A percentile compares a stretch with the other conserved stretches of the same genome.
Evolutionary conservation across 2,888 invertebrate species (phyloP).

Genomic region (Anaspis maculata): DNA sequence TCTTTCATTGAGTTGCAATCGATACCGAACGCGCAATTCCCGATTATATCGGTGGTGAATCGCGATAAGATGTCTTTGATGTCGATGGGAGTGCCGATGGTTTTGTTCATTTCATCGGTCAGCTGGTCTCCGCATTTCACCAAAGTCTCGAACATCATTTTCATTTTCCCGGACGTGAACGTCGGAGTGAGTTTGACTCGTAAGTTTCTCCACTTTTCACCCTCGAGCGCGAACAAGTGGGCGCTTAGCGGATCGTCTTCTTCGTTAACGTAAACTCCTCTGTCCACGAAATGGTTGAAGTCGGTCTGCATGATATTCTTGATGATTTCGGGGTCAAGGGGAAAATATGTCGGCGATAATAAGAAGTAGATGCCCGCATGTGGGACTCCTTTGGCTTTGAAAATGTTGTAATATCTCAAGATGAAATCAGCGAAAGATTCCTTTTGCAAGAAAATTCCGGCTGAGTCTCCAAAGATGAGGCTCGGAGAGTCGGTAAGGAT

Average conservation of each 20-base stretch:
- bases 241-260: too few relatives aligned
- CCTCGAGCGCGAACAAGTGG: constrained; percentile 13
- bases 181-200: constrained; percentile 12
- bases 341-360: constrained; percentile 23
- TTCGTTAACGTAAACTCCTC: too few relatives aligned
- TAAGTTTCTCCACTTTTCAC: constrained; percentile 11
- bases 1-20: constrained; percentile 47
- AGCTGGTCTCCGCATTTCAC: constrained; percentile 7
- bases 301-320: constrained; percentile 29
- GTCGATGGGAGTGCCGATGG: constrained; percentile 4
- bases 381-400: too few relatives aligned
- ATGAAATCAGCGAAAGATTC: too few relatives aligned
- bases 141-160: constrained; percentile 9
- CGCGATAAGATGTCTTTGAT: constrained; percentile 8
- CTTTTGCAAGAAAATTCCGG: too few relatives aligned
- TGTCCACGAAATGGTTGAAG: too few relatives aligned
- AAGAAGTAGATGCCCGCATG: too few relatives aligned
- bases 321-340: constrained; percentile 29
- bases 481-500: too few relatives aligned
- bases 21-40: constrained; percentile 30
- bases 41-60: constrained; percentile 12
- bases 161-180: too few relatives aligned
- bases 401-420: too few relatives aligned
- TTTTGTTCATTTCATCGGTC: constrained; percentile 6
- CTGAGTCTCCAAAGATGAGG: too few relatives aligned